Evolutionary conservation across 2,113 vertebrate genomes (phyloP).

Genomic region (Megaceryle torquata): DNA sequence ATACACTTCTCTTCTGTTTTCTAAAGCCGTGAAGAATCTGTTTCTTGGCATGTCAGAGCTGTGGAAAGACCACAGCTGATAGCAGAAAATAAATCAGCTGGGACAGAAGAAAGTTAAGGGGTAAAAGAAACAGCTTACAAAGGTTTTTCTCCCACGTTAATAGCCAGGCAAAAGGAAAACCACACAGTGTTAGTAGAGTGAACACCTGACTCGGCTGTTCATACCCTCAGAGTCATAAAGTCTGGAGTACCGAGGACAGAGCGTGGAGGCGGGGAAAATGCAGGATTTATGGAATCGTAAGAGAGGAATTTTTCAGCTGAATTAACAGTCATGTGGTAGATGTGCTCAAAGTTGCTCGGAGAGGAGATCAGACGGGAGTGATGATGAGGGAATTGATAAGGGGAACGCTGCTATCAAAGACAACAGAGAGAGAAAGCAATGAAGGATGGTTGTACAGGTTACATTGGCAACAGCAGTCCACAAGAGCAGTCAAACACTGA

Average conservation of each 20-base stretch:
- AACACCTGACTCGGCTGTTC: slow-evolving; percentile 69
- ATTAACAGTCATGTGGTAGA: slow-evolving; percentile 90
- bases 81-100: not conserved
- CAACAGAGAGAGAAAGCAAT: slow-evolving; percentile 67
- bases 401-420: slow-evolving; percentile 80
- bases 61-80: not conserved
- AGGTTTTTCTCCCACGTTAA: slow-evolving; percentile 44
- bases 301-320: slow-evolving; percentile 87
- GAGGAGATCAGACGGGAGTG: slow-evolving; percentile 83
- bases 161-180: slow-evolving; percentile 62
- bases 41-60: not conserved
- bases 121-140: slow-evolving; percentile 15
- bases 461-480: not conserved
- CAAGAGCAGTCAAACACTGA: not conserved
- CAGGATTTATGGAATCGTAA: slow-evolving; percentile 78
- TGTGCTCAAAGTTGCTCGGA: slow-evolving; percentile 88
- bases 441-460: slow-evolving; percentile 47
- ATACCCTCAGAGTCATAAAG: slow-evolving; percentile 82
- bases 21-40: not conserved
- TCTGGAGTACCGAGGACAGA: slow-evolving; percentile 78
- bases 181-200: slow-evolving; percentile 66
- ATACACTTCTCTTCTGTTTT: not conserved
- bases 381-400: slow-evolving; percentile 78
- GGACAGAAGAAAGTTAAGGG: not conserved
- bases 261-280: slow-evolving; percentile 77